Evolutionary conservation across 2,888 invertebrate species (phyloP), one percentile per base, ranked within the genome.

Genomic region (Cremastinae sp.): DNA sequence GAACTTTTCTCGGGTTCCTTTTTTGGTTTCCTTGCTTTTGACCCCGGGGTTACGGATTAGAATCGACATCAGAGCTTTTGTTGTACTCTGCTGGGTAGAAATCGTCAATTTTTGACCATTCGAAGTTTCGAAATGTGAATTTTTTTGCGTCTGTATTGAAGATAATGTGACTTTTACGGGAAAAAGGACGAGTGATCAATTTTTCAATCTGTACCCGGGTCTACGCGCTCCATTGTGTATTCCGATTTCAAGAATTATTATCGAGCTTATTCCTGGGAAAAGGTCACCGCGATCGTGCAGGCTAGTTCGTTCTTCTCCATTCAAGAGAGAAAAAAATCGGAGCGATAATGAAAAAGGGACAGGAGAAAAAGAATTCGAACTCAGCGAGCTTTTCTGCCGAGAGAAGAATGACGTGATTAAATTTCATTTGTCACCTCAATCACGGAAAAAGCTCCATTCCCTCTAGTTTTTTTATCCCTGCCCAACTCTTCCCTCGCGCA

Each of bases 181-280:
- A 9, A 8, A 53, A 22, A 18, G n/a, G 18, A 53, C 47, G 49
- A 61, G n/a, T 18, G 55, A 18, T 18, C 37, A 62, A 72, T 56
- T 68, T 75, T 75, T 68, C 62, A 72, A 68, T 69, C 39, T 58
- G 43, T 28, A n/a, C 55, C 14, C 37, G 28, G 28, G 35, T 55
- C 20, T 49, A 69, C 41, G 45, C 49, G 39, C 20, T 16, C 70
- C 37, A 65, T 75, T 51, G 41, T 51, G 18, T n/a, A 9, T 61
- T 35, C 9, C 37, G 47, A 39, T 47, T 12, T 5, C 28, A 5
- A 28, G 28, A 2, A 5, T 5, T 47, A 20, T 65, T 39, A 47
- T 58, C 22, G 28, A 56, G 47, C 18, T 51, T 56, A 35, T 47
- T 16, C 49, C 18, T 16, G 20, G 28, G 22, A 14, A 56, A 47